Evolutionary conservation across 2,113 vertebrate genomes (phyloP).

Genomic region (Taurulus bubalis): DNA sequence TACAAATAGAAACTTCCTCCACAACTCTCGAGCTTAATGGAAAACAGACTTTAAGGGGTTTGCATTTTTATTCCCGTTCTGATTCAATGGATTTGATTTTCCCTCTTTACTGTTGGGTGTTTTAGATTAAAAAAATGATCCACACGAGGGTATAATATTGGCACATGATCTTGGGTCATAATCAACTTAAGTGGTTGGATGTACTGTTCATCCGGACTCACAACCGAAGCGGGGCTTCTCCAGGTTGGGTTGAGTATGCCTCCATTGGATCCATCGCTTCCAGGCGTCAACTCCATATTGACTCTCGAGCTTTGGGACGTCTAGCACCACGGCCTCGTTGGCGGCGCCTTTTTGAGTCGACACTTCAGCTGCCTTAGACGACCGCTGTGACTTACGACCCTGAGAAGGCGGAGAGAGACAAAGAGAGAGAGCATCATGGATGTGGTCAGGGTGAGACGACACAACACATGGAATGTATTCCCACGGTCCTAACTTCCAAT

Average conservation of each 20-base stretch:
- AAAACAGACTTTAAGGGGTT: neutral
- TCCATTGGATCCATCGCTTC: constrained; percentile 96
- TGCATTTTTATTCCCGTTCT: neutral
- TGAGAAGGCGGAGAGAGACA: constrained; percentile 21
- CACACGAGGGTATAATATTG: neutral
- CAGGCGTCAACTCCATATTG: constrained; percentile 95
- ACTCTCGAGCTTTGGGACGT: constrained; percentile 85
- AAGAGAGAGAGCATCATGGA: neutral
- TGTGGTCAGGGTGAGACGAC: neutral
- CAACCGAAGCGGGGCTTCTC: constrained; percentile 88
- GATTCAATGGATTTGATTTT: neutral
- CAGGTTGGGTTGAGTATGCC: constrained; percentile 88
- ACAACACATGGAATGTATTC: neutral
- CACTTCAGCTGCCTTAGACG: constrained; percentile 27
- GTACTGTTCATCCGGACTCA: constrained; percentile 53
- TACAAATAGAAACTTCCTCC: neutral
- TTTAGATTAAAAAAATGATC: neutral
- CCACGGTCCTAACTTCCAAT: neutral
- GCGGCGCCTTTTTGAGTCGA: neutral
- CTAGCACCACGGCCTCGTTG: neutral
- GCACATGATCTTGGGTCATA: neutral
- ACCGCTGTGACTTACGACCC: constrained; percentile 67
- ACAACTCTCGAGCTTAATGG: neutral
- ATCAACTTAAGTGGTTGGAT: neutral
- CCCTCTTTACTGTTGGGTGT: too few relatives aligned